phyloP scores from a whole-genome alignment of 2,888 invertebrate genomes.

The Nemoura dubitans region DNA sequence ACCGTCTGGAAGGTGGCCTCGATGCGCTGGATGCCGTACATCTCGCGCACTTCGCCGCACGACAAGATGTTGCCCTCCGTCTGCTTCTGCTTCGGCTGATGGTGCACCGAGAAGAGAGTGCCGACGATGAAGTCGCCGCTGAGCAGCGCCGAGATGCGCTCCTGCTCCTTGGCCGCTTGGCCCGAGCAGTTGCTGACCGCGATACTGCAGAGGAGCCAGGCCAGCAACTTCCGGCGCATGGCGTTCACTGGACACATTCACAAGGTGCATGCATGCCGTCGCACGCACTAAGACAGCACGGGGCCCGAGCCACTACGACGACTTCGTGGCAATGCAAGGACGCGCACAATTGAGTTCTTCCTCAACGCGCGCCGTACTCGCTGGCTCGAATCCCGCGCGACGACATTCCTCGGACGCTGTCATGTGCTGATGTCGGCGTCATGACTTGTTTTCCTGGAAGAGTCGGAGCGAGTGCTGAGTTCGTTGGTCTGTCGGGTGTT shows the following conservation, averaged over 20 bases:
- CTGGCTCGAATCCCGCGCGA: neutral
- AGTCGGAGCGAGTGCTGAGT: too few species aligned
- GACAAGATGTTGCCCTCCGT: constrained; percentile 56
- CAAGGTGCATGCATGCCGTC: too few species aligned
- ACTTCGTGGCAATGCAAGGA: too few species aligned
- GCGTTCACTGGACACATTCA: too few species aligned
- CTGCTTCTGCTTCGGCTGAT: constrained; percentile 60
- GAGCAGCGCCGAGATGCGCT: constrained; percentile 62
- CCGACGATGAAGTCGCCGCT: constrained; percentile 69
- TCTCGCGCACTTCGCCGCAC: constrained; percentile 70
- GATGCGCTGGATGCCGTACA: constrained; percentile 79
- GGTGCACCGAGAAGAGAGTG: constrained; percentile 66
- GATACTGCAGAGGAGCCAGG: neutral
- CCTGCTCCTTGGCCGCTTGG: constrained; percentile 46
- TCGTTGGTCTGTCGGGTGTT: neutral
- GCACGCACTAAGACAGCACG: too few species aligned
- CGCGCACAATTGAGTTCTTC: too few species aligned
- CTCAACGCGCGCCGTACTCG: neutral
- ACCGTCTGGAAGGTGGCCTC: constrained; percentile 71
- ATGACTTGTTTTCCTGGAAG: neutral
- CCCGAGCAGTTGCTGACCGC: neutral
- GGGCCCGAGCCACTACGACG: too few species aligned
- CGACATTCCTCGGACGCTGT: neutral
- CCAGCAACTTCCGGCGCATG: too few species aligned
- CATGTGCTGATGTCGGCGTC: neutral